These are phyloP conservation scores for Stictonetta naevosa DNA, from an alignment of 2,113 vertebrate genomes.

Conservation along the genomic window DNA sequence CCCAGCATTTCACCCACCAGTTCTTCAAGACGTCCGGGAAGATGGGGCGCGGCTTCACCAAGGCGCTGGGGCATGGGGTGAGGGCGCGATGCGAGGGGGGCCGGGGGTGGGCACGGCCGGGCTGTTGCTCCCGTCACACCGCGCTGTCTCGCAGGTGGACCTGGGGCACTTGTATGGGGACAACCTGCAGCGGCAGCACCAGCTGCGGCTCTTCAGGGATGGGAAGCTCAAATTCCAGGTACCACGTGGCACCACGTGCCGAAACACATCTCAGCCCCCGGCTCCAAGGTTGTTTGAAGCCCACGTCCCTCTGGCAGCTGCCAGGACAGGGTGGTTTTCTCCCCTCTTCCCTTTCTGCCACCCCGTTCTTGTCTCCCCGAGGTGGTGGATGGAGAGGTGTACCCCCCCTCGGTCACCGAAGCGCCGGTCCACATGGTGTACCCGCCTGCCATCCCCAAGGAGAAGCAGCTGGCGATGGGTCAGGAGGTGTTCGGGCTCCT, in stretches of 20 bases:
- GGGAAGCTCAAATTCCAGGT: slow-evolving; percentile 97
- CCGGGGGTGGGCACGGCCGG: rapidly evolving
- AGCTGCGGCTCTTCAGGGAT: slow-evolving; percentile 87
- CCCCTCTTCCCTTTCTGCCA: neutral
- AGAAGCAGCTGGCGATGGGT: slow-evolving; percentile 83
- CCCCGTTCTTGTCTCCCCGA: neutral
- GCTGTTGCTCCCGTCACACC: neutral
- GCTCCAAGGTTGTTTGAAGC: neutral
- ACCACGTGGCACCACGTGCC: neutral
- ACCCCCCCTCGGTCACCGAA: slow-evolving; percentile 81
- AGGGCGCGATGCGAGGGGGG: slow-evolving; percentile 36
- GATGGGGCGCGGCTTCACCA: slow-evolving; percentile 87
- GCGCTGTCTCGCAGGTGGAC: slow-evolving; percentile 82
- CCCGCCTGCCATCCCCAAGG: slow-evolving; percentile 61
- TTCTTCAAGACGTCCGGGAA: slow-evolving; percentile 91
- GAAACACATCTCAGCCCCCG: neutral
- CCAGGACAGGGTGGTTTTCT: neutral
- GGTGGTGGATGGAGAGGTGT: slow-evolving; percentile 89
- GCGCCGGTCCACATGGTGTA: slow-evolving; percentile 88
- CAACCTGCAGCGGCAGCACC: slow-evolving; percentile 84
- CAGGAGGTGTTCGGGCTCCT: slow-evolving; percentile 92
- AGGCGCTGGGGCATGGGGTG: slow-evolving; percentile 91
- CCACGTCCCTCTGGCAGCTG: neutral
- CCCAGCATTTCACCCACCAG: slow-evolving; percentile 98
- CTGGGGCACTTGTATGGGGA: slow-evolving; percentile 92